These are phyloP conservation scores for Notoglanidium macrostoma DNA, from an alignment of 2,797 vertebrate species.

Conservation along the genomic window DNA sequence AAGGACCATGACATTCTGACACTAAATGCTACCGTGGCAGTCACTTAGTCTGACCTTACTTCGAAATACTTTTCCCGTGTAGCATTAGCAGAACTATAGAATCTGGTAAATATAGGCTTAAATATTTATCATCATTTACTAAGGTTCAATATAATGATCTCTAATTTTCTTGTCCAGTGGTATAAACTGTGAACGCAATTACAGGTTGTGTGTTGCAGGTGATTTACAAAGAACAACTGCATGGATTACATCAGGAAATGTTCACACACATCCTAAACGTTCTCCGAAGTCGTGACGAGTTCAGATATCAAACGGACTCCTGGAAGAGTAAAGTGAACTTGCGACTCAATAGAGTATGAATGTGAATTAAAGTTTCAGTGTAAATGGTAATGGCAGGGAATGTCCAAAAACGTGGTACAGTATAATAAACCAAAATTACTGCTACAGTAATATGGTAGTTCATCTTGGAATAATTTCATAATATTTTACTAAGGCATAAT, in stretches of 20 bases:
- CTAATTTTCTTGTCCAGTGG: not conserved
- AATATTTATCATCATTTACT: not conserved
- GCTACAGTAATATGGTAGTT: not conserved
- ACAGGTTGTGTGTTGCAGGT: not conserved
- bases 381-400: not conserved
- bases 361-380: not conserved
- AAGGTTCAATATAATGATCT: not conserved
- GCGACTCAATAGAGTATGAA: not conserved
- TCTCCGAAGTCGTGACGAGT: too few relatives aligned
- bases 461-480: not conserved
- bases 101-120: not conserved
- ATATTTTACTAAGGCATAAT: not conserved
- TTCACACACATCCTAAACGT: not conserved
- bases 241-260: not conserved
- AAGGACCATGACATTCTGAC: slow-evolving; percentile 4
- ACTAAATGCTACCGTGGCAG: slow-evolving; percentile 1
- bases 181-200: not conserved
- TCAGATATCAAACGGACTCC: not conserved
- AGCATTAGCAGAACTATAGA: not conserved
- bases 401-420: not conserved
- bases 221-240: not conserved
- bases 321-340: not conserved
- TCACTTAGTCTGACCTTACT: not conserved
- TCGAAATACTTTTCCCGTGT: not conserved
- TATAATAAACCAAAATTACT: not conserved